phyloP scores from a whole-genome alignment of 92 coral and sea anemone species.

The Chrysogorgia sp. region DNA sequence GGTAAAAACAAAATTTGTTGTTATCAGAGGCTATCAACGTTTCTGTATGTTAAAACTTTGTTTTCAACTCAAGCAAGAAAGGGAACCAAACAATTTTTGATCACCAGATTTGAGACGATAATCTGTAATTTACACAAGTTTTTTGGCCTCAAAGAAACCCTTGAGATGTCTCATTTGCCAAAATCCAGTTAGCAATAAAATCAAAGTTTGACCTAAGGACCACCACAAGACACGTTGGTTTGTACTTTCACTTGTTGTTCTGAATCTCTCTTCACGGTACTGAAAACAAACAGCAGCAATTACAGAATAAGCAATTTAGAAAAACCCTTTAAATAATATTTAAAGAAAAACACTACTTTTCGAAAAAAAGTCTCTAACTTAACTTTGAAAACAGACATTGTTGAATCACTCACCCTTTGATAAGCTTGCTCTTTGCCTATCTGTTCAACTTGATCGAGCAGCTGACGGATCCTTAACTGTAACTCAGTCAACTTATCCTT shows the following conservation, averaged over 20 bases:
- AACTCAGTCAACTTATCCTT: slow-evolving; percentile 97
- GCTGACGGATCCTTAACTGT: slow-evolving; percentile 90
- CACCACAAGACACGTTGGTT: slow-evolving; percentile 99
- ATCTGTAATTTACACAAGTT: slow-evolving; percentile 71
- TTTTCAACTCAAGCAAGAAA: neutral
- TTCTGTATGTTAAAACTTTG: neutral
- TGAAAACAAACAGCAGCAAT: slow-evolving; percentile 46
- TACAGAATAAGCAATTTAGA: too few species aligned
- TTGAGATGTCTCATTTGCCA: slow-evolving; percentile 99
- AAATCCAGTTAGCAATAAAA: slow-evolving; percentile 89
- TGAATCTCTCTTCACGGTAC: slow-evolving; percentile 98
- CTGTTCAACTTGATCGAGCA: slow-evolving; percentile 97
- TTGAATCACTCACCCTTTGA: slow-evolving; percentile 76
- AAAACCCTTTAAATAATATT: neutral
- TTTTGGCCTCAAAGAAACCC: slow-evolving; percentile 99
- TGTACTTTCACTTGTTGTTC: slow-evolving; percentile 95
- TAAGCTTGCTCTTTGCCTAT: slow-evolving; percentile 97
- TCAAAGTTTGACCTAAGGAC: slow-evolving; percentile 97
- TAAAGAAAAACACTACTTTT: neutral
- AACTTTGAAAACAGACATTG: neutral
- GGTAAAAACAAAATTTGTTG: neutral
- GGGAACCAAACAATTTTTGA: neutral
- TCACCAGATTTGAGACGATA: neutral
- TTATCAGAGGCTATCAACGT: neutral
- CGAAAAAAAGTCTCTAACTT: too few species aligned